Conservation (phyloP, 2,888 invertebrate species). For the Chymomyza fuscimana region DNA sequence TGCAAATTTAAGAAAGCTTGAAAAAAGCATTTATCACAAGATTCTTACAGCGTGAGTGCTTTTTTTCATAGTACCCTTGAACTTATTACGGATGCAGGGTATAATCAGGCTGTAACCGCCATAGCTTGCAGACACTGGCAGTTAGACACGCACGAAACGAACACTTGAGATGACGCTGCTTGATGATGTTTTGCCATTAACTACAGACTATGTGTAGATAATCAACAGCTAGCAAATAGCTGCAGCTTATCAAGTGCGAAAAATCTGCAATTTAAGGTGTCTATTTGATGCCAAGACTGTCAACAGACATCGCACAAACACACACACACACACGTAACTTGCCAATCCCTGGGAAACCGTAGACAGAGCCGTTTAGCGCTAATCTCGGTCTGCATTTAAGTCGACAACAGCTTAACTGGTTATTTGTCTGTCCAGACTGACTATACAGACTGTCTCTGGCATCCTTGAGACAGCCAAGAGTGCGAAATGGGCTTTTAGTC, state of each 20-base stretch:
- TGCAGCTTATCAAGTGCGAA: conserved; percentile 40
- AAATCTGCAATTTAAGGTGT: conserved; percentile 57
- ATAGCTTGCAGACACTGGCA: neutral
- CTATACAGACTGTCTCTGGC: conserved; percentile 5
- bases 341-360: too few relatives aligned
- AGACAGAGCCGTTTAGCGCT: conserved; percentile 44
- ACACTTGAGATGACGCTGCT: neutral
- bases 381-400: conserved; percentile 41
- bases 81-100: neutral
- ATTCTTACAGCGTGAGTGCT: too few relatives aligned
- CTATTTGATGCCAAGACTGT: conserved; percentile 29
- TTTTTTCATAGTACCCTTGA: neutral
- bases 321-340: neutral
- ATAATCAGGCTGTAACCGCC: neutral
- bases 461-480: conserved; percentile 46
- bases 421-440: conserved; percentile 29
- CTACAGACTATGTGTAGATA: conserved; percentile 60
- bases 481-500: conserved; percentile 1
- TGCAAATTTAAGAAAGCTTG: too few relatives aligned
- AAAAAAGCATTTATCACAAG: too few relatives aligned
- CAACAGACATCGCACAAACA: neutral
- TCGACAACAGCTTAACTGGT: conserved; percentile 30
- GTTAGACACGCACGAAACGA: conserved; percentile 5
- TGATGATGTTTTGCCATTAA: conserved; percentile 47
- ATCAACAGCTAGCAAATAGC: conserved; percentile 33